Evolutionary conservation across 2,888 invertebrate genomes (phyloP).

Genomic region (Erannis defoliaria): DNA sequence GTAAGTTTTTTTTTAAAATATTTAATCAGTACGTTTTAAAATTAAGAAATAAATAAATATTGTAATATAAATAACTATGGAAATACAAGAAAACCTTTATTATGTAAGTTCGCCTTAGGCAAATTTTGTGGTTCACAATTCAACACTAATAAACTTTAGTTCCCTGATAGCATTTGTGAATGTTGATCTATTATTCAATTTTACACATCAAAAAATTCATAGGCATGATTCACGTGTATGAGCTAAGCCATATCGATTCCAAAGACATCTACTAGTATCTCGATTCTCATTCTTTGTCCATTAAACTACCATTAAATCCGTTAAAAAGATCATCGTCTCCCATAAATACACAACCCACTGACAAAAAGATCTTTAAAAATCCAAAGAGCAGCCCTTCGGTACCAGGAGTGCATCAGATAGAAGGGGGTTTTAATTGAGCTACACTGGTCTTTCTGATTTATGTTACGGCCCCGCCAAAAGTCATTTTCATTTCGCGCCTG

Average conservation of each 20-base stretch:
- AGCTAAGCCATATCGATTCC: neutral
- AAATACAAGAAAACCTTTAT: too few species aligned
- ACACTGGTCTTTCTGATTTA: conserved; percentile 84
- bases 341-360: conserved; percentile 38
- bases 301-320: conserved; percentile 18
- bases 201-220: too few species aligned
- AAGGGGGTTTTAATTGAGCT: conserved; percentile 82
- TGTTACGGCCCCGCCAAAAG: conserved; percentile 80
- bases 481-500: conserved; percentile 80
- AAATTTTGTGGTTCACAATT: too few species aligned
- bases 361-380: conserved; percentile 54
- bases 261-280: neutral
- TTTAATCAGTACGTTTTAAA: too few species aligned
- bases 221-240: too few species aligned
- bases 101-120: too few species aligned
- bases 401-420: conserved; percentile 79
- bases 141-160: too few species aligned
- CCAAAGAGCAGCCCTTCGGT: conserved; percentile 49
- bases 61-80: too few species aligned
- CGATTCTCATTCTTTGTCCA: neutral
- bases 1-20: too few species aligned
- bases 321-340: conserved; percentile 13
- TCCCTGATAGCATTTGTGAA: too few species aligned
- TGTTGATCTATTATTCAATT: too few species aligned
- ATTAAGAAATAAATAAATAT: too few species aligned